These are phyloP conservation scores for Synergus umbraculus DNA, from an alignment of 2,888 invertebrate species.

Conservation along the genomic window DNA sequence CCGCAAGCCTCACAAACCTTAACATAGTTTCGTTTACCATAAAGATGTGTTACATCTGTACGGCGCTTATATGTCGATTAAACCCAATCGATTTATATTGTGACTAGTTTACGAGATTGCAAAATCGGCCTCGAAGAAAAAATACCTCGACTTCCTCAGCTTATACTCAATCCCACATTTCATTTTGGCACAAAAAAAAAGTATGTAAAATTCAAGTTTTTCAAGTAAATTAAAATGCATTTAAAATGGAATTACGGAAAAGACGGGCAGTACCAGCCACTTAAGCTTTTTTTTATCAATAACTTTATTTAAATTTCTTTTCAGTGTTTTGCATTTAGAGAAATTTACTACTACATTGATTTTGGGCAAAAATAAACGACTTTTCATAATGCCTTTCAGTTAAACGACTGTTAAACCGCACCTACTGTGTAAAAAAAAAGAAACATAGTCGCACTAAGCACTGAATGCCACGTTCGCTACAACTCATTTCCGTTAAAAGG, in stretches of 20 bases:
- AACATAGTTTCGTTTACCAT: slow-evolving; percentile 60
- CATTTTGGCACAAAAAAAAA: background rate
- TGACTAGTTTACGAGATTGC: slow-evolving; percentile 15
- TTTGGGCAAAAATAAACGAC: background rate
- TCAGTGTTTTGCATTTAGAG: background rate
- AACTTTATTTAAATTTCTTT: background rate
- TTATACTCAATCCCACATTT: slow-evolving; percentile 26
- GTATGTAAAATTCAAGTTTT: background rate
- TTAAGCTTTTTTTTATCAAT: no score
- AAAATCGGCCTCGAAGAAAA: slow-evolving; percentile 56
- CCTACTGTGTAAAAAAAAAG: background rate
- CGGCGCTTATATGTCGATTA: slow-evolving; percentile 58
- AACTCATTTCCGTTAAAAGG: slow-evolving; percentile 9
- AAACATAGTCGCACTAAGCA: background rate
- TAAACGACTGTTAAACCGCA: slow-evolving; percentile 27
- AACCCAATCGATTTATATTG: slow-evolving; percentile 55
- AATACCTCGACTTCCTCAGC: slow-evolving; percentile 12
- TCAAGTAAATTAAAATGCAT: background rate
- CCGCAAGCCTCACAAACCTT: slow-evolving; percentile 55
- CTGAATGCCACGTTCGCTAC: background rate
- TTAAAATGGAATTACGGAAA: no score
- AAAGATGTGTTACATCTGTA: slow-evolving; percentile 52
- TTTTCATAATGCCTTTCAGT: background rate
- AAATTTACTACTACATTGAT: background rate
- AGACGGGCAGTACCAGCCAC: no score